Conservation (phyloP, 2,888 invertebrate genomes). For the Andrena chrysosceles region DNA sequence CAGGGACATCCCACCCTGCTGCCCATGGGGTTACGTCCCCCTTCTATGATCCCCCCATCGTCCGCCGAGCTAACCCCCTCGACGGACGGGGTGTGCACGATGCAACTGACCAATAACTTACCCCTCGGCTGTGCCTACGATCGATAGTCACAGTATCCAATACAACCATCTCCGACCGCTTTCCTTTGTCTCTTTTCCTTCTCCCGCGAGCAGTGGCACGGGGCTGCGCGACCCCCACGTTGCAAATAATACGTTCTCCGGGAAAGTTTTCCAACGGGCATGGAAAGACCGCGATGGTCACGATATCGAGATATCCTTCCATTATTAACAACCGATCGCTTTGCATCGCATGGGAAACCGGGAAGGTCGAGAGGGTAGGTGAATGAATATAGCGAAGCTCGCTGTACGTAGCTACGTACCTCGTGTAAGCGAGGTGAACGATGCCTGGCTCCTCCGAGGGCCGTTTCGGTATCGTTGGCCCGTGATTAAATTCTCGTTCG, state of each 20-base stretch:
- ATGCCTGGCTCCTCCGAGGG: background rate
- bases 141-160: conserved; percentile 78
- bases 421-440: background rate
- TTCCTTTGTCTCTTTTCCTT: conserved; percentile 30
- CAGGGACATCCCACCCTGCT: conserved; percentile 68
- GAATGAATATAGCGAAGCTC: no score
- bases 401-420: background rate
- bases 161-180: conserved; percentile 61
- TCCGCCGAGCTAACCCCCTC: conserved; percentile 73
- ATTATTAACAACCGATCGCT: conserved; percentile 33
- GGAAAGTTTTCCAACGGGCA: conserved; percentile 20
- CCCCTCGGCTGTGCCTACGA: conserved; percentile 77
- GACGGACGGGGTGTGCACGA: conserved; percentile 77
- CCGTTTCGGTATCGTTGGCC: background rate
- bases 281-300: conserved; percentile 42
- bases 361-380: background rate
- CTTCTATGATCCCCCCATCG: conserved; percentile 72
- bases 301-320: conserved; percentile 42
- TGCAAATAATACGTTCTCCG: conserved; percentile 60
- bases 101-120: conserved; percentile 83
- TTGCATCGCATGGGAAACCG: background rate
- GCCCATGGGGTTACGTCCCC: conserved; percentile 75
- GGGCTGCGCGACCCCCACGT: conserved; percentile 41
- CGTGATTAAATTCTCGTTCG: conserved; percentile 29
- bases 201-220: background rate